phyloP scores from a whole-genome alignment of 2,888 invertebrate genomes.

The Drosophila ezoana region DNA sequence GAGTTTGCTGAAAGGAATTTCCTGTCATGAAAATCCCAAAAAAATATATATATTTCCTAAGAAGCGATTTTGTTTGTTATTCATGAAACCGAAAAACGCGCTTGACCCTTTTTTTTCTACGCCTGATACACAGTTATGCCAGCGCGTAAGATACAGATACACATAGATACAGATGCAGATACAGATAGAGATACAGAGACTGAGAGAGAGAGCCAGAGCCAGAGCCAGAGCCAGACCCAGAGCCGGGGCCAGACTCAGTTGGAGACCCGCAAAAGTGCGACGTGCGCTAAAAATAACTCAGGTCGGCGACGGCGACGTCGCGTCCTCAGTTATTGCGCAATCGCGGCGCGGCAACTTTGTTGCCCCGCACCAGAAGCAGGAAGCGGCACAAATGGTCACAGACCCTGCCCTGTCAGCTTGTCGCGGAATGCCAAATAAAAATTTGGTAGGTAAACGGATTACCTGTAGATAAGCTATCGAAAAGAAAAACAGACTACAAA shows the following conservation, averaged over 20 bases:
- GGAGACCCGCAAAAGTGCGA: constrained; percentile 20
- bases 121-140: constrained; percentile 40
- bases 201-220: constrained; percentile 3
- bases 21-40: constrained; percentile 51
- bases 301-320: constrained; percentile 27
- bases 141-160: constrained; percentile 19
- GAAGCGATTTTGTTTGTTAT: constrained; percentile 57
- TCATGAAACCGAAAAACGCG: constrained; percentile 56
- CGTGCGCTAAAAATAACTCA: constrained; percentile 55
- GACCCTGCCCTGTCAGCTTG: constrained; percentile 12
- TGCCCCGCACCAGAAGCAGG: constrained; percentile 49
- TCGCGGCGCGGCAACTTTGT: constrained; percentile 66
- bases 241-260: constrained; percentile 10
- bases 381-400: constrained; percentile 36
- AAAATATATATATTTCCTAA: constrained; percentile 43
- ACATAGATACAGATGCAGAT: constrained; percentile 8
- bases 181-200: constrained; percentile 18
- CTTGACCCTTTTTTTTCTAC: constrained; percentile 61
- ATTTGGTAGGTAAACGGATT: constrained; percentile 16
- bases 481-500: neutral
- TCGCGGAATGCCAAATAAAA: constrained; percentile 17
- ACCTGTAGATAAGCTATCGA: constrained; percentile 19
- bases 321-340: constrained; percentile 66
- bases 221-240: constrained; percentile 19
- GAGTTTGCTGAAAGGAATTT: constrained; percentile 77